Conservation (phyloP, 2,797 vertebrate genomes). For the Eleutherodactylus coqui region DNA sequence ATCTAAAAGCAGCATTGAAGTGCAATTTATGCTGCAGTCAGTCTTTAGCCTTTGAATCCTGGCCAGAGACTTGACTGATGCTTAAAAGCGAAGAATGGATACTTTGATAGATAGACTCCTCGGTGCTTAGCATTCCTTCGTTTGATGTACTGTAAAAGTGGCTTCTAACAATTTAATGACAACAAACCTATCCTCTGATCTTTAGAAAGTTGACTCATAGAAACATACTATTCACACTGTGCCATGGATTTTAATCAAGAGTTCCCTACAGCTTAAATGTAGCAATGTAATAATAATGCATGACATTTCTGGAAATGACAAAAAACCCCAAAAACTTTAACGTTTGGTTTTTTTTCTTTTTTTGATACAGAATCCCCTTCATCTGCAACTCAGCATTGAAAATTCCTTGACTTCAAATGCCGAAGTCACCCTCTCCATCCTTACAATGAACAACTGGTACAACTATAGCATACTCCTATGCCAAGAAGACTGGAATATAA, state of each 20-base stretch:
- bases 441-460: slow-evolving; percentile 96
- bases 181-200: slow-evolving; percentile 42
- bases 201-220: slow-evolving; percentile 34
- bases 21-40: slow-evolving; percentile 14
- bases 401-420: slow-evolving; percentile 81
- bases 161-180: slow-evolving; percentile 43
- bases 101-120: slow-evolving; percentile 54
- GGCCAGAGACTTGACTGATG: slow-evolving; percentile 35
- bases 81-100: slow-evolving; percentile 38
- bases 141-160: slow-evolving; percentile 43
- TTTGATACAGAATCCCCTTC: slow-evolving; percentile 89
- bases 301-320: background rate
- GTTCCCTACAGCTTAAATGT: slow-evolving; percentile 6
- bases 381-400: slow-evolving; percentile 93
- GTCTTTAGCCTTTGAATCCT: slow-evolving; percentile 38
- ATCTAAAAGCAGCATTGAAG: background rate
- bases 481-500: slow-evolving; percentile 91
- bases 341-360: slow-evolving; percentile 1
- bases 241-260: slow-evolving; percentile 20
- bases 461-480: slow-evolving; percentile 94
- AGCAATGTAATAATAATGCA: background rate
- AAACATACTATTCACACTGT: slow-evolving; percentile 13
- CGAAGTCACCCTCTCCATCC: slow-evolving; percentile 88
- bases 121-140: slow-evolving; percentile 23
- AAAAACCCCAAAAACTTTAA: slow-evolving; percentile 4